Percentiles rank a stretch among this genome's conserved stretches.
Conservation (phyloP, 2,797 vertebrate species). For the Lagocephalus sceleratus region DNA sequence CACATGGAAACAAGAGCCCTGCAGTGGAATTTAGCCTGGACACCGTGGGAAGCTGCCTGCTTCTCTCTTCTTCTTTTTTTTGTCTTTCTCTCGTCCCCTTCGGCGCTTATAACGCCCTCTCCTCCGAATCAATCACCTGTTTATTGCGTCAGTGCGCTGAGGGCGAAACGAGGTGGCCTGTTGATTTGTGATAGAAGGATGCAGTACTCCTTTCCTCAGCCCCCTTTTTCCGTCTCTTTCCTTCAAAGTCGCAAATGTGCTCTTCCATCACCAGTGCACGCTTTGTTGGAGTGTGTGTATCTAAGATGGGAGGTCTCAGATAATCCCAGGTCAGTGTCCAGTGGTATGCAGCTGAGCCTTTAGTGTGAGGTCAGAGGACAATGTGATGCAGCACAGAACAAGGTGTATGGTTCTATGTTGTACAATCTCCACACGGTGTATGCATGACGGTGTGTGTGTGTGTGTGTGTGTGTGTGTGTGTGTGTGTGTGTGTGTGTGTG, state of each 20-base stretch:
- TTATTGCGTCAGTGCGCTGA: constrained; percentile 43
- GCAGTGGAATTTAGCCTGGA: not conserved
- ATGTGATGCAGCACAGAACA: constrained; percentile 24
- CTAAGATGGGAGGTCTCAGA: constrained; percentile 35
- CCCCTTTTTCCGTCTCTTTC: not conserved
- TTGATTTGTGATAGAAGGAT: not conserved
- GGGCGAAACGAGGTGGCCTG: constrained; percentile 14
- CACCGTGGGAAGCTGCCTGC: constrained; percentile 36
- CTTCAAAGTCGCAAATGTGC: too few relatives aligned
- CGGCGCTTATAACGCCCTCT: constrained; percentile 1
- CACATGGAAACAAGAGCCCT: not conserved
- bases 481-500: too few relatives aligned
- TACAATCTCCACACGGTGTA: too few relatives aligned
- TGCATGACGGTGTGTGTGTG: too few relatives aligned
- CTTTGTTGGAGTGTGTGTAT: constrained; percentile 13
- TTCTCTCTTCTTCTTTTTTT: constrained; percentile 34
- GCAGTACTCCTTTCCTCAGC: not conserved
- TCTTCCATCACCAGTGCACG: not conserved
- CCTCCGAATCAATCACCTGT: constrained; percentile 31
- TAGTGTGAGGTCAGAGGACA: constrained; percentile 42
- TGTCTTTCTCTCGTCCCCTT: not conserved
- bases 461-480: too few relatives aligned
- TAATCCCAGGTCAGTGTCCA: constrained; percentile 51
- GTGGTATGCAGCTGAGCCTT: constrained; percentile 62
- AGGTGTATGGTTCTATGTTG: constrained; percentile 11